phyloP scores from a whole-genome alignment of 2,888 invertebrate genomes.

The Bombylius major region DNA sequence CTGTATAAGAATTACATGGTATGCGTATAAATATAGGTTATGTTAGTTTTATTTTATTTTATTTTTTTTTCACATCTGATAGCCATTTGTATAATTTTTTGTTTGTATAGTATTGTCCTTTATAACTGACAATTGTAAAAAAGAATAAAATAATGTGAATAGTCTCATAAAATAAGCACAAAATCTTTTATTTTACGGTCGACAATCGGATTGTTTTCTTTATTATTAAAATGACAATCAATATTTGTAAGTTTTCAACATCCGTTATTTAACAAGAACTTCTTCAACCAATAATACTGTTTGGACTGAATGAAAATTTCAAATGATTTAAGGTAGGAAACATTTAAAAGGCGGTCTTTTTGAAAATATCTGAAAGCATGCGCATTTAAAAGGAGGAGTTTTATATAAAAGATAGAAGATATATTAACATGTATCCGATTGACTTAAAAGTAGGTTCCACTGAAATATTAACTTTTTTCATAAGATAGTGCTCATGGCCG shows the following conservation, averaged over 20 bases:
- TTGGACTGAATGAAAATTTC: constrained; percentile 26
- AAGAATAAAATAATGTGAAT: too few species aligned
- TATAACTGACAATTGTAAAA: too few species aligned
- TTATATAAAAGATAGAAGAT: neutral
- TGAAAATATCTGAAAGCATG: neutral
- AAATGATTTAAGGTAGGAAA: neutral
- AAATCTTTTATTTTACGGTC: too few species aligned
- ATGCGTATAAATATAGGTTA: neutral
- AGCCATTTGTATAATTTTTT: too few species aligned
- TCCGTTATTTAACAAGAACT: constrained; percentile 20
- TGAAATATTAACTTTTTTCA: too few species aligned
- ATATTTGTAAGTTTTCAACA: neutral
- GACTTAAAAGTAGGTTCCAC: too few species aligned
- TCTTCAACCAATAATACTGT: constrained; percentile 35
- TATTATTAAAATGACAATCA: neutral
- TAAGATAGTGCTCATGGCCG: neutral
- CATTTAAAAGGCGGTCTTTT: neutral
- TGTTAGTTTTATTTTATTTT: neutral
- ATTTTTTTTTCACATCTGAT: too few species aligned
- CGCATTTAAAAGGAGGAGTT: constrained; percentile 6
- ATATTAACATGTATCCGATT: too few species aligned
- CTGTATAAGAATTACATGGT: neutral
- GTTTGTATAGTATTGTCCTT: neutral
- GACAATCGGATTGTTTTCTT: too few species aligned
- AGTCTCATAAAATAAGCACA: too few species aligned